phyloP scores from a whole-genome alignment of 2,888 invertebrate genomes.

The Clusia tigrina region DNA sequence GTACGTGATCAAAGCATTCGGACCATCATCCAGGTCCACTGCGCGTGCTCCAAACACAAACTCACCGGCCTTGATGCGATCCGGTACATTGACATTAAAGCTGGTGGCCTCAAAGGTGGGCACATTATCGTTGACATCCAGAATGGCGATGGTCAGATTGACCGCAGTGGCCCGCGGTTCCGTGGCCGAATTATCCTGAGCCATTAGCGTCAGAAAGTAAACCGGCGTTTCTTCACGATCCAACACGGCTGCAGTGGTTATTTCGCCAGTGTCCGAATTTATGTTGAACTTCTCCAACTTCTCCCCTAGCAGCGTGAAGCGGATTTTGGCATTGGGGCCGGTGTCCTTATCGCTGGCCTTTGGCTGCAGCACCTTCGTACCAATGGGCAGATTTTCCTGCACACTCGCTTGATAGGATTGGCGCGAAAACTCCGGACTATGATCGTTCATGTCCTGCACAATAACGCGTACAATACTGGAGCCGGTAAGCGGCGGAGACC shows the following conservation, averaged over 20 bases:
- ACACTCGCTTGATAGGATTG: constrained; percentile 81
- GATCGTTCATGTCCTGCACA: constrained; percentile 94
- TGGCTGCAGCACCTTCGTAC: constrained; percentile 80
- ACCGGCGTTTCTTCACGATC: constrained; percentile 81
- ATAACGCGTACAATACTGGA: constrained; percentile 88
- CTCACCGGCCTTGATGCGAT: constrained; percentile 79
- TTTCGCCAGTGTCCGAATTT: constrained; percentile 79
- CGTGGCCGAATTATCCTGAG: constrained; percentile 87
- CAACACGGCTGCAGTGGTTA: constrained; percentile 75
- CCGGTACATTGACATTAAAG: constrained; percentile 84
- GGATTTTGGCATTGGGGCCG: constrained; percentile 85
- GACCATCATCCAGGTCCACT: constrained; percentile 80
- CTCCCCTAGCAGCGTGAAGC: constrained; percentile 85
- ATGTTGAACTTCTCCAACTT: constrained; percentile 83
- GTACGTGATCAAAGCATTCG: constrained; percentile 83
- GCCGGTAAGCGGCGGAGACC: constrained; percentile 90
- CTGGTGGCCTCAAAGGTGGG: constrained; percentile 78
- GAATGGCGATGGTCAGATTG: constrained; percentile 80
- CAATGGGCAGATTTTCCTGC: constrained; percentile 82
- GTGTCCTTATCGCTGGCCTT: constrained; percentile 83
- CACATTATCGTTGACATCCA: constrained; percentile 86
- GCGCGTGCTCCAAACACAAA: constrained; percentile 93
- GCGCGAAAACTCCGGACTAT: constrained; percentile 86
- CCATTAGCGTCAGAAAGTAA: constrained; percentile 85
- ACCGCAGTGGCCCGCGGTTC: constrained; percentile 84